Conservation (phyloP, 2,888 invertebrate species). For the Tipula vernalis region DNA sequence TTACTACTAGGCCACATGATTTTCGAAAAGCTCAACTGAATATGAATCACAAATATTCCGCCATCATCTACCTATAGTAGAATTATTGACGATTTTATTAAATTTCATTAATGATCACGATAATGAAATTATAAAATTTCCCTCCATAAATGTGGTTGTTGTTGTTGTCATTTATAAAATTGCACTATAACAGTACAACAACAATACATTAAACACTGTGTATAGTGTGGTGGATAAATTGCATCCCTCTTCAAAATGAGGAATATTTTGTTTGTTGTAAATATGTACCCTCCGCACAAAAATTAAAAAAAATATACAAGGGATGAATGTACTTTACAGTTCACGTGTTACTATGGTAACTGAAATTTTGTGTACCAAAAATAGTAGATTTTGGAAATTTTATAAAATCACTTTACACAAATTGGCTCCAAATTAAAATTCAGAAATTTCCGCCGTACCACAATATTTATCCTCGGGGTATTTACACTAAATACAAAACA, state of each 20-base stretch:
- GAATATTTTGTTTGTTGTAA: neutral
- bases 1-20: constrained; percentile 21
- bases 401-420: neutral
- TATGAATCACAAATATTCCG: neutral
- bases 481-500: neutral
- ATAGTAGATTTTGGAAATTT: neutral
- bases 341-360: neutral
- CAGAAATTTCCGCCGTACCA: neutral
- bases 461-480: neutral
- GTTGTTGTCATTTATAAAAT: neutral
- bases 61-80: neutral
- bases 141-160: neutral
- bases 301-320: neutral
- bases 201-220: neutral
- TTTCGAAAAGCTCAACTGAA: neutral
- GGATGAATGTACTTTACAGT: neutral
- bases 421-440: neutral
- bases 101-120: neutral
- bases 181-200: neutral
- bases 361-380: neutral
- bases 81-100: neutral
- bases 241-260: neutral
- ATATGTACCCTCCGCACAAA: neutral
- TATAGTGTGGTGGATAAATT: neutral
- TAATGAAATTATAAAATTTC: neutral